Evolutionary conservation across 2,113 vertebrate genomes (phyloP).

Genomic region (Nycticebus coucang): DNA sequence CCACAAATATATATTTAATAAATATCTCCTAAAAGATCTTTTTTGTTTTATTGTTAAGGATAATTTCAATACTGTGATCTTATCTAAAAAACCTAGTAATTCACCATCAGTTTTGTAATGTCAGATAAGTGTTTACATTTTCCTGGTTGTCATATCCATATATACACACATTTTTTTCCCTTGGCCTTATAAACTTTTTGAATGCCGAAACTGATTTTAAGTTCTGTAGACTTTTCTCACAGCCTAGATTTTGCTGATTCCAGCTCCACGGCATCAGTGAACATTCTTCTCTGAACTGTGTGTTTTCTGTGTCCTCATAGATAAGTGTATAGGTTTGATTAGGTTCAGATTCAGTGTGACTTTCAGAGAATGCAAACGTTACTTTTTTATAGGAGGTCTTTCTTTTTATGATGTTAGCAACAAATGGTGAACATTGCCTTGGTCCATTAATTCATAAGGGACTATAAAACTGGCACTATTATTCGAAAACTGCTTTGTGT

Average conservation of each 20-base stretch:
- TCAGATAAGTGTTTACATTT: neutral
- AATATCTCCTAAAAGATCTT: neutral
- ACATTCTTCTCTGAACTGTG: neutral
- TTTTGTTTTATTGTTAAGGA: neutral
- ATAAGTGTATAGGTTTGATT: neutral
- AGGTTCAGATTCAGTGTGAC: neutral
- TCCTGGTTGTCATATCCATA: neutral
- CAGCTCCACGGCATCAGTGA: neutral
- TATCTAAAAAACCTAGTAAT: neutral
- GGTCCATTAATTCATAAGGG: neutral
- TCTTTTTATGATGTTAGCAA: neutral
- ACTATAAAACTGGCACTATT: neutral
- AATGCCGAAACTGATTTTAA: neutral
- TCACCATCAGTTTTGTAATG: neutral
- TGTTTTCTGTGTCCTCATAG: neutral
- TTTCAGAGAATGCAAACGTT: neutral
- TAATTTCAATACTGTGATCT: neutral
- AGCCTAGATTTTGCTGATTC: neutral
- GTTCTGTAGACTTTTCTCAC: neutral
- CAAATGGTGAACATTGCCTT: neutral
- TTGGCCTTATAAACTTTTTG: neutral
- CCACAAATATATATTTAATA: neutral
- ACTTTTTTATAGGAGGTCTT: neutral
- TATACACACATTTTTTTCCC: neutral
- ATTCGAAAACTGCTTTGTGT: too few species aligned